Evolutionary conservation across 2,888 invertebrate species (phyloP).

Genomic region (Tenthredo distinguenda): DNA sequence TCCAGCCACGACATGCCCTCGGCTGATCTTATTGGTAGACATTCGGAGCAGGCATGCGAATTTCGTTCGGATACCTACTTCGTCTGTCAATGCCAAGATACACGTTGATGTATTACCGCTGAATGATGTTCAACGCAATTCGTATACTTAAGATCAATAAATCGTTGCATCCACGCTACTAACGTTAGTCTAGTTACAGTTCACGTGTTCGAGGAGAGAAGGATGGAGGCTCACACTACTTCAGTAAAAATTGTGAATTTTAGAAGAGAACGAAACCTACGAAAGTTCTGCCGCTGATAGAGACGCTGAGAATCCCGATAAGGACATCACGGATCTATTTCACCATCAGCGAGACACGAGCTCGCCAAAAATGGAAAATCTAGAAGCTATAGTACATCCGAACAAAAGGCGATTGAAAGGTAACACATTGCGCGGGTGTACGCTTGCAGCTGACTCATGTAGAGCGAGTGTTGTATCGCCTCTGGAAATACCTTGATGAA

Average conservation of each 20-base stretch:
- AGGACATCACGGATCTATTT: slow-evolving; percentile 33
- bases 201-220: not conserved
- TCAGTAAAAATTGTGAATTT: slow-evolving; percentile 5
- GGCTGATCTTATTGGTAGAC: slow-evolving; percentile 34
- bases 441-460: not conserved
- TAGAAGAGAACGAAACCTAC: not conserved
- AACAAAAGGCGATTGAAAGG: slow-evolving; percentile 26
- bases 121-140: slow-evolving; percentile 34
- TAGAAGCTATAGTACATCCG: not conserved
- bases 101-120: slow-evolving; percentile 44
- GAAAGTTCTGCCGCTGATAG: not conserved
- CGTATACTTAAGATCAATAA: slow-evolving; percentile 25
- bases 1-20: slow-evolving; percentile 27
- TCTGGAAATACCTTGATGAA: slow-evolving; percentile 38
- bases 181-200: slow-evolving; percentile 15
- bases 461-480: slow-evolving; percentile 20
- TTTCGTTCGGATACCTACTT: slow-evolving; percentile 29
- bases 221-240: not conserved
- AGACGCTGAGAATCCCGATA: not conserved
- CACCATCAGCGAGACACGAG: not conserved
- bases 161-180: slow-evolving; percentile 13
- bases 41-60: slow-evolving; percentile 44
- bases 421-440: not conserved
- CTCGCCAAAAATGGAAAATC: slow-evolving; percentile 41
- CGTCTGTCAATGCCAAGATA: slow-evolving; percentile 32